Evolutionary conservation across 2,113 vertebrate species (phyloP).

Genomic region (Xenus cinereus): DNA sequence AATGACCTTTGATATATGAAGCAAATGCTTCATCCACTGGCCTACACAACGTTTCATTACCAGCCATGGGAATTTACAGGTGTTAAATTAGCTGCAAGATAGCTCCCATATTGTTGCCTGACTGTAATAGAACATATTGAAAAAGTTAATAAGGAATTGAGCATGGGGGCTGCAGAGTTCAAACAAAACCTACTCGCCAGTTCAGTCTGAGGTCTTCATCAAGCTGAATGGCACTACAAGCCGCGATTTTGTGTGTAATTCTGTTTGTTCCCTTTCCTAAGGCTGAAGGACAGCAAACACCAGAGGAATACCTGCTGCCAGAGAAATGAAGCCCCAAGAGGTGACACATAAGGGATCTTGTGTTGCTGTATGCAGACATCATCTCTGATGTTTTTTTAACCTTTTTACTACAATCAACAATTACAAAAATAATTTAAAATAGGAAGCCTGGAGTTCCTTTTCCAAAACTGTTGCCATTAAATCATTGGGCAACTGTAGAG

Average conservation of each 20-base stretch:
- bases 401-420: neutral
- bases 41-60: conserved; percentile 34
- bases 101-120: conserved; percentile 37
- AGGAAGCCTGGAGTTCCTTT: neutral
- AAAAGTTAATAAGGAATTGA: conserved; percentile 53
- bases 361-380: rapidly evolving
- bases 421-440: neutral
- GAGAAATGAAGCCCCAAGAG: neutral
- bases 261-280: neutral
- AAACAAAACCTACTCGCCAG: neutral
- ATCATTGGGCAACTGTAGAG: neutral
- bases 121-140: conserved; percentile 38
- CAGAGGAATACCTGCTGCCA: neutral
- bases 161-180: neutral
- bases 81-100: conserved; percentile 63
- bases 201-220: conserved; percentile 26
- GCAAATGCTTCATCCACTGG: conserved; percentile 13
- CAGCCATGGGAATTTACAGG: conserved; percentile 60
- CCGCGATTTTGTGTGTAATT: rapidly evolving
- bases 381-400: neutral
- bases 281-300: neutral
- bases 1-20: conserved; percentile 59
- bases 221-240: neutral
- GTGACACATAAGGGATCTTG: neutral
- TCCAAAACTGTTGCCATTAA: neutral